Evolutionary conservation across 2,888 invertebrate species (phyloP).

Genomic region (Macrosiphum euphorbiae): DNA sequence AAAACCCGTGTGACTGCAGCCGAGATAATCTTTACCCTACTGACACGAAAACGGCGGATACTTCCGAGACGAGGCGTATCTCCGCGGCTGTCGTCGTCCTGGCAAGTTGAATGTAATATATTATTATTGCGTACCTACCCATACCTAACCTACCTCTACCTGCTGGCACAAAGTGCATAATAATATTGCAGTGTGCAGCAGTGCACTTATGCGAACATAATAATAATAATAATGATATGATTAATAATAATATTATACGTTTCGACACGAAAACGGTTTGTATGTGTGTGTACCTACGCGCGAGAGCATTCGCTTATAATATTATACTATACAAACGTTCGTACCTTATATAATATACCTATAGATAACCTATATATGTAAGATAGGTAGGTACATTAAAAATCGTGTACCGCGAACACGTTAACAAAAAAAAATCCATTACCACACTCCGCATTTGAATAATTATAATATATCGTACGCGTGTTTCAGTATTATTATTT

Average conservation of each 20-base stretch:
- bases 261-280: not conserved
- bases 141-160: no score
- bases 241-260: not conserved
- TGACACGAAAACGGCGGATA: slow-evolving; percentile 1
- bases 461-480: no score
- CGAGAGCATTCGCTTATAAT: not conserved
- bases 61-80: slow-evolving; percentile 21
- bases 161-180: not conserved
- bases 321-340: not conserved
- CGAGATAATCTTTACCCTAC: slow-evolving; percentile 19
- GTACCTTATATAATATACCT: not conserved
- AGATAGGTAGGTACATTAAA: not conserved
- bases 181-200: not conserved
- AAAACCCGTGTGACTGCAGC: not conserved
- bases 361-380: no score
- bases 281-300: not conserved
- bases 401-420: not conserved
- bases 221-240: not conserved
- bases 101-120: not conserved
- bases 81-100: not conserved
- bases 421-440: not conserved
- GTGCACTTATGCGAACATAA: not conserved
- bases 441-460: not conserved
- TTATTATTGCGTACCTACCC: not conserved
- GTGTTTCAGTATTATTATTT: not conserved